These are phyloP conservation scores for Caenorhabditis parvicauda DNA, from an alignment of 2,888 invertebrate species.

Conservation along the genomic window DNA sequence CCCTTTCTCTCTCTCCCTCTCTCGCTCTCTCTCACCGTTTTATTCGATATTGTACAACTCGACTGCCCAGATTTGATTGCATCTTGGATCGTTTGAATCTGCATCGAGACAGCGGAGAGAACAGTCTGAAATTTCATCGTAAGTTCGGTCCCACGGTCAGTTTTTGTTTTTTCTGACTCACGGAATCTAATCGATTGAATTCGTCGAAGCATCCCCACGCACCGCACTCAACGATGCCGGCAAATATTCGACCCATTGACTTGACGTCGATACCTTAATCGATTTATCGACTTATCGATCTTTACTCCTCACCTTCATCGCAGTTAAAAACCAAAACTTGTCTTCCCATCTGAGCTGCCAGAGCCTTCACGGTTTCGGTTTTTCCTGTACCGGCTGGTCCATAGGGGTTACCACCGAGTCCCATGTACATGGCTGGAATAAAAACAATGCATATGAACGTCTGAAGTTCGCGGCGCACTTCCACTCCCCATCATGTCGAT, in stretches of 20 bases:
- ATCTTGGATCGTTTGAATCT: constrained; percentile 85
- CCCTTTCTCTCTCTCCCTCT: too few relatives aligned
- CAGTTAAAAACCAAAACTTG: constrained; percentile 89
- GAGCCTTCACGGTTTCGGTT: constrained; percentile 88
- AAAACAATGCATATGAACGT: too few relatives aligned
- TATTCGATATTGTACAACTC: constrained; percentile 18
- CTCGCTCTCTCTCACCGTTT: constrained; percentile 22
- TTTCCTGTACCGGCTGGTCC: constrained; percentile 99
- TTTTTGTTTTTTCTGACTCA: background rate
- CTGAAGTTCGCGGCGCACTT: too few relatives aligned
- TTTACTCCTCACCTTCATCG: constrained; percentile 93
- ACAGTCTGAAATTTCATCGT: constrained; percentile 68
- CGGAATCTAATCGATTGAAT: constrained; percentile 84
- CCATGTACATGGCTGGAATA: constrained; percentile 79
- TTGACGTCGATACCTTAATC: constrained; percentile 91
- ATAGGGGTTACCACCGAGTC: constrained; percentile 95
- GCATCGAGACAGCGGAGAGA: constrained; percentile 88
- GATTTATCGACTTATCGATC: constrained; percentile 86
- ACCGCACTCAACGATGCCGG: constrained; percentile 83
- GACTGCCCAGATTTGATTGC: constrained; percentile 25
- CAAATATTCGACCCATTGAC: constrained; percentile 87
- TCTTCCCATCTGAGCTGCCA: constrained; percentile 84
- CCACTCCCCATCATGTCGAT: background rate
- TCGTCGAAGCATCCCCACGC: constrained; percentile 99
- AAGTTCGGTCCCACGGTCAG: too few relatives aligned